Conservation (phyloP, 1,140 invertebrate species). For the Meloidogyne hapla region DNA sequence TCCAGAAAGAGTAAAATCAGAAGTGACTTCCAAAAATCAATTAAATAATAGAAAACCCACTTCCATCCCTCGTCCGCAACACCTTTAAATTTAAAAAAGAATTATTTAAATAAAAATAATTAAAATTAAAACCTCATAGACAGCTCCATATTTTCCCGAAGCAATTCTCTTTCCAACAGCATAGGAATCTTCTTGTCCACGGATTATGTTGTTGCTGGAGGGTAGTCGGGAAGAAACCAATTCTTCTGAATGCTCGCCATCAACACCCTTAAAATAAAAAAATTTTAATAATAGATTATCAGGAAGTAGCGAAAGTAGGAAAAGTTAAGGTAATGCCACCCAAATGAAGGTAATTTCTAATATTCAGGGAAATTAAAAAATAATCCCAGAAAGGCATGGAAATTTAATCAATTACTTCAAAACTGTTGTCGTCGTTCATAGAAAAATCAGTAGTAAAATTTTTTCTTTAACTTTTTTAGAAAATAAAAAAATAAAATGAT, state of each 20-base stretch:
- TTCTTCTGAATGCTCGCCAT: slow-evolving; percentile 18
- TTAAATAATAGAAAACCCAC: neutral
- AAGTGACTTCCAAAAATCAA: neutral
- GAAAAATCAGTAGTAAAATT: too few relatives aligned
- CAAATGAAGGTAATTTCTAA: too few relatives aligned
- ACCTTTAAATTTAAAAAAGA: slow-evolving; percentile 43
- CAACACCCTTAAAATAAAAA: slow-evolving; percentile 12
- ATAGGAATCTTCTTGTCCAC: slow-evolving; percentile 54
- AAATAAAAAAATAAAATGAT: neutral
- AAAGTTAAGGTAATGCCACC: too few relatives aligned
- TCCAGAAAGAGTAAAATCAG: too few relatives aligned
- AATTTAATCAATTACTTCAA: neutral
- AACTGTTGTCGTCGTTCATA: slow-evolving; percentile 2
- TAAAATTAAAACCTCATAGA: slow-evolving; percentile 49
- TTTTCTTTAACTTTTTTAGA: too few relatives aligned
- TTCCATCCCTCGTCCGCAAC: slow-evolving; percentile 51
- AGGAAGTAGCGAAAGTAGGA: too few relatives aligned
- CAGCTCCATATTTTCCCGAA: slow-evolving; percentile 56
- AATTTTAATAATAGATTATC: too few relatives aligned
- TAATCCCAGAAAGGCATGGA: neutral
- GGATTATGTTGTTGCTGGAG: slow-evolving; percentile 52
- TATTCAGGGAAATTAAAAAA: too few relatives aligned
- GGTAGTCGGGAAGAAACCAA: slow-evolving; percentile 50
- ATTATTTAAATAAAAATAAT: neutral
- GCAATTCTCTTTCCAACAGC: slow-evolving; percentile 55